Percentiles rank a stretch among this genome's conserved stretches.
Evolutionary conservation across 1,140 invertebrate genomes (phyloP).

Genomic region (Drosophila micromelanica): DNA sequence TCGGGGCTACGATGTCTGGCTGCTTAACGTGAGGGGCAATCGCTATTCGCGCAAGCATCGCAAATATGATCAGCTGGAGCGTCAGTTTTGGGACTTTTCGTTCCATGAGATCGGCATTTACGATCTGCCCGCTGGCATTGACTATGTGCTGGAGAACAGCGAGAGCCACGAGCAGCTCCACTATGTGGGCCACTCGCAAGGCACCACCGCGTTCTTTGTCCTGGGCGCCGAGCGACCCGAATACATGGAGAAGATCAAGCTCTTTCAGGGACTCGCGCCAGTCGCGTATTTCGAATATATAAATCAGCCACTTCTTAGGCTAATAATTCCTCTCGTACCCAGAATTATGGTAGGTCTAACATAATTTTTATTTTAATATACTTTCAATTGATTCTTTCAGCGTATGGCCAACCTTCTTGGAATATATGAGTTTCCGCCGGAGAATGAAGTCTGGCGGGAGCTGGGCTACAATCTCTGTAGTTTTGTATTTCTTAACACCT

Average conservation of each 20-base stretch:
- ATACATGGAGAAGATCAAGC: constrained; percentile 88
- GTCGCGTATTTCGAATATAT: constrained; percentile 72
- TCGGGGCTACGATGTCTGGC: constrained; percentile 89
- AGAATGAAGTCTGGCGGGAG: constrained; percentile 52
- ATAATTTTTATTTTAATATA: neutral
- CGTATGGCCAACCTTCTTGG: constrained; percentile 25
- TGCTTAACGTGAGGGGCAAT: constrained; percentile 90
- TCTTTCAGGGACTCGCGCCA: constrained; percentile 88
- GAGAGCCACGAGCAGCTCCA: constrained; percentile 59
- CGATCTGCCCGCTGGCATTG: constrained; percentile 89
- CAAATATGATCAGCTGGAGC: constrained; percentile 80
- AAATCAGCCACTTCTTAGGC: neutral
- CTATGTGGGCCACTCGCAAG: constrained; percentile 86
- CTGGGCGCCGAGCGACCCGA: constrained; percentile 87
- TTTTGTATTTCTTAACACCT: constrained; percentile 79
- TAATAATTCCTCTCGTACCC: neutral
- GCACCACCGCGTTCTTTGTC: constrained; percentile 86
- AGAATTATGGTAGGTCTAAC: constrained; percentile 1
- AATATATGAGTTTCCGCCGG: constrained; percentile 60
- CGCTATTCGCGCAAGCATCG: constrained; percentile 87
- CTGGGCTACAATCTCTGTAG: constrained; percentile 41
- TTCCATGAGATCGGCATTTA: constrained; percentile 89
- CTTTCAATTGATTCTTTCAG: constrained; percentile 12
- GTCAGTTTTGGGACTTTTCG: constrained; percentile 85
- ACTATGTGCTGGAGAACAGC: constrained; percentile 87